Evolutionary conservation across 2,113 vertebrate genomes (phyloP), one percentile per base, ranked within the genome.

Genomic region (Saguinus midas): DNA sequence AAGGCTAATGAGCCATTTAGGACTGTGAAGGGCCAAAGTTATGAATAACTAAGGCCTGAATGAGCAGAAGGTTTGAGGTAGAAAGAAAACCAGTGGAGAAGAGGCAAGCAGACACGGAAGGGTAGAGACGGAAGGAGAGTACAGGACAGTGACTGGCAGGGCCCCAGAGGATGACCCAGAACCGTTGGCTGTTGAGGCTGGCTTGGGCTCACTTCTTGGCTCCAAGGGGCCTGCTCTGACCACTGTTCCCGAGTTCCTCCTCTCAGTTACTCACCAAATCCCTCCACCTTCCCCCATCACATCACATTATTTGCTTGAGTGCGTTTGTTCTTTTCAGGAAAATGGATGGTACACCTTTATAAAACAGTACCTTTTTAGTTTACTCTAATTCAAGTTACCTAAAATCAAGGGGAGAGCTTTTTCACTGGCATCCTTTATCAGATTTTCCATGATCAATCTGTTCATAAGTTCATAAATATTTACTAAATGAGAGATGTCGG

Each of bases 361-460:
- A 86, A 94, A 88, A 61, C 2, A 35, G 17, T 17, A 57, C 13
- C 10, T 48, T 91, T 57, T 55, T 70, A 80, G 43, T 94, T 80
- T 94, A 76, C 17, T 89, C 11, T 61, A 85, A 72, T 14, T 81
- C 43, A 92, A 89, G 68, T 80, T 80, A 79, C 48, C 35, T 43
- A 32, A 87, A 45, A 45, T 50, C 17, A 25, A 80, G 84, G 35
- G 64, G 10, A 72, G 9, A 1, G 55, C 27, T 68, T 25, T n/a
- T 43, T 21, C 14, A 80, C 8, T 52, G 37, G 3, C 55, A 2
- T 72, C 50, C 43, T 93, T 68, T 32, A 72, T 72, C 50, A 92
- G 20, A 57, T 78, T 89, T 93, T 23, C n/a, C 32, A 57, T 94
- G n/a, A 55, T 61, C 32, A 27, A 48, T 55, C 25, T 35, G 78